phyloP scores from a whole-genome alignment of 2,797 vertebrate species.

The Pipistrellus kuhlii region DNA sequence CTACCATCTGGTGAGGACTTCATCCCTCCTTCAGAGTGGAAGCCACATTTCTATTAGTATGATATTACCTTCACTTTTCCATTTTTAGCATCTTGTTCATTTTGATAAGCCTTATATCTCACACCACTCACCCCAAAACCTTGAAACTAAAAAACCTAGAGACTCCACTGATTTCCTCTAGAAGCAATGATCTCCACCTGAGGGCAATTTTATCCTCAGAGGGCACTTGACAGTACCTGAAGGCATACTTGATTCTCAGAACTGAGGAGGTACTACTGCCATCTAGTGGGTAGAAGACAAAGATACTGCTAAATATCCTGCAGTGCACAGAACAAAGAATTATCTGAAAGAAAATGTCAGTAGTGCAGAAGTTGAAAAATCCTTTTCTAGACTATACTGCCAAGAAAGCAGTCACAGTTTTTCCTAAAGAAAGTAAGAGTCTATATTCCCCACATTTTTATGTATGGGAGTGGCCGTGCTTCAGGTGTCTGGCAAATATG shows the following conservation, averaged over 20 bases:
- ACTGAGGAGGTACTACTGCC: background rate
- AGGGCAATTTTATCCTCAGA: background rate
- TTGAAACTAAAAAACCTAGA: background rate
- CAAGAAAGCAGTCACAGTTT: background rate
- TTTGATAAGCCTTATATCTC: background rate
- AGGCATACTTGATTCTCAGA: background rate
- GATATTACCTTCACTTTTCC: constrained; percentile 29
- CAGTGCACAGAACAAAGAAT: background rate
- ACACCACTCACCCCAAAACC: background rate
- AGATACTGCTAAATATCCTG: background rate
- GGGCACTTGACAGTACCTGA: background rate
- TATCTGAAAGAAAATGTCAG: background rate
- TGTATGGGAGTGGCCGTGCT: background rate
- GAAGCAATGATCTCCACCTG: background rate
- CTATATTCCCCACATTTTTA: background rate
- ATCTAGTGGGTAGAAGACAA: background rate
- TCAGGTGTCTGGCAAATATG: background rate
- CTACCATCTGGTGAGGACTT: background rate
- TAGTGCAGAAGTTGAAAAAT: background rate
- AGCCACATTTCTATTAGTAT: background rate
- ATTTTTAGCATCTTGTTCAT: background rate
- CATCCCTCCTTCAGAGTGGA: background rate
- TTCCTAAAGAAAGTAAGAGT: background rate
- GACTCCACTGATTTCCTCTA: background rate
- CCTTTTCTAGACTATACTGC: background rate